Percentiles rank a stretch among this genome's conserved stretches.
Evolutionary conservation across 2,113 vertebrate genomes (phyloP).

Genomic region (Mormoops blainvillei): DNA sequence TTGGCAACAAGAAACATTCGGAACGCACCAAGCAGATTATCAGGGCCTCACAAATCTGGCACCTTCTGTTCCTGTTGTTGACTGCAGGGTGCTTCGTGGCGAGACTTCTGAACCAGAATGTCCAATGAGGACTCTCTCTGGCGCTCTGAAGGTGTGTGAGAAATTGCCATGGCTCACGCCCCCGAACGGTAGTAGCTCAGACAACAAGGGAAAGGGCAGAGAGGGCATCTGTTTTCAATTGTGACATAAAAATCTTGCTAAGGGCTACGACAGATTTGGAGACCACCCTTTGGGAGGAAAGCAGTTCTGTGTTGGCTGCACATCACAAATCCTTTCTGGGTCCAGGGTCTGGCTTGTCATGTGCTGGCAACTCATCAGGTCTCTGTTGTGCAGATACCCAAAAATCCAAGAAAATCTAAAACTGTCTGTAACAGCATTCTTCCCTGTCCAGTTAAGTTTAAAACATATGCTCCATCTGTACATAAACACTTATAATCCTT

Average conservation of each 20-base stretch:
- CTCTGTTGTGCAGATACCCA: constrained; percentile 60
- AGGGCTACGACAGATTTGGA: constrained; percentile 83
- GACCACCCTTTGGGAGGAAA: constrained; percentile 86
- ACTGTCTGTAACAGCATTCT: not conserved
- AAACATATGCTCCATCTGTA: constrained; percentile 27
- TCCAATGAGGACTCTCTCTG: constrained; percentile 86
- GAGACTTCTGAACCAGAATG: constrained; percentile 63
- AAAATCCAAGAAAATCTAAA: constrained; percentile 26
- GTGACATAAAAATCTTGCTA: constrained; percentile 84
- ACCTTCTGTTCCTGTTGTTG: not conserved
- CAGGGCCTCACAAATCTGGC: not conserved
- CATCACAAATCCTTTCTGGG: constrained; percentile 79
- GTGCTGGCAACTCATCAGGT: constrained; percentile 52
- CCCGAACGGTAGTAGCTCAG: constrained; percentile 91
- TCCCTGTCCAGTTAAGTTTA: not conserved
- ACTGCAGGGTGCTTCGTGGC: constrained; percentile 60
- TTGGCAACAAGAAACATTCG: not conserved
- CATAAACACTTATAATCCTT: constrained; percentile 20
- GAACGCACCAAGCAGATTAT: not conserved
- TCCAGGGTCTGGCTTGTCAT: constrained; percentile 68
- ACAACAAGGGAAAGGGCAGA: constrained; percentile 81
- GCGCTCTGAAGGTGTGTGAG: constrained; percentile 87
- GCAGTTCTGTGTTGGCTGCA: constrained; percentile 81
- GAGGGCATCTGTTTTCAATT: constrained; percentile 94
- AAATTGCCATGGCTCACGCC: constrained; percentile 89